Evolutionary conservation across 2,888 invertebrate genomes (phyloP), one percentile per base, ranked within the genome.

Genomic region (Falcaria lacertinaria): DNA sequence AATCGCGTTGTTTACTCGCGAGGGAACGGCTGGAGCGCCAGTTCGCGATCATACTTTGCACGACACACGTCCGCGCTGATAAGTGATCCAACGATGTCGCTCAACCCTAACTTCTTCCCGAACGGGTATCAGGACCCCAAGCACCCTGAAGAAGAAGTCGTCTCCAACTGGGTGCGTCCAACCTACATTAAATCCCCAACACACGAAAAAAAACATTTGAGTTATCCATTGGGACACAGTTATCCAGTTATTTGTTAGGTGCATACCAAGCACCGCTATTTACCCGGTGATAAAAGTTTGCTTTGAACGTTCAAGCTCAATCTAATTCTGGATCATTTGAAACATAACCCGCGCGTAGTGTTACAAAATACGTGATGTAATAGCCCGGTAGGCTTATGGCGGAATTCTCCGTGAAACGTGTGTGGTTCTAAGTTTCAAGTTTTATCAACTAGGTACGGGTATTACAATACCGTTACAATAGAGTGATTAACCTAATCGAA

Each of bases 151-250:
- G 92, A 91, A 53, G 92, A 92, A 74, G 87, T 87, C 47, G 91
- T 91, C 65, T 80, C 84, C 63, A 91, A 90, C 69, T 92, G 92
- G 92, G 92, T 92, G 90, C 81, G 91, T 89, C 70, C 62, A 47
- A 52, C 57, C 54, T 50, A 42, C 49, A 44, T 41, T 51, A 50
- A 6, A 22, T 34, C 34, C 33, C 32, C 36, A 35, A 53, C 38
- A 42, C 41, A 60, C 44, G 49, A 48, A 56, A 43, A 51, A 48
- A 39, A 37, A 48, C 36, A n/a, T 48, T 45, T 44, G 43, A 41
- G 45, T 50, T 54, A 44, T 44, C 48, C 44, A 22, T 42, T 36
- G 7, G 16, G 47, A 47, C 45, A 48, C 34, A 48, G 42, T 52
- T 45, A 49, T 4, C 19, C 49, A 46, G 45, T 43, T 50, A 44